Evolutionary conservation across 92 coral and sea anemone species (phyloP).

Genomic region (Zoanthus sansibaricus): DNA sequence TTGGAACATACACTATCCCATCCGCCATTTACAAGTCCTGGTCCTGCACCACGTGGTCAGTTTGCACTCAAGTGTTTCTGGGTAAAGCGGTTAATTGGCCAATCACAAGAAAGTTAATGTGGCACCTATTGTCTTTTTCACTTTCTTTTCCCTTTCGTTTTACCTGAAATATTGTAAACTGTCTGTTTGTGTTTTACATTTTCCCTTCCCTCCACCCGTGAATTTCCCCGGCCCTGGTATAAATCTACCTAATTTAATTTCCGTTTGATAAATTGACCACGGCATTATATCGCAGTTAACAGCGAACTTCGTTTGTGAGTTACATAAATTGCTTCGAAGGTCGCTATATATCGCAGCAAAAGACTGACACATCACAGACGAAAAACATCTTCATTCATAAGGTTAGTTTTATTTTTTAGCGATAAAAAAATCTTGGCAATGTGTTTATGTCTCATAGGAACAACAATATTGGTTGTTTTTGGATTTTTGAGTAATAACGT

Average conservation of each 20-base stretch:
- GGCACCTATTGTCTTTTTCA: constrained; percentile 31
- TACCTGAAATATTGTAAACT: background rate
- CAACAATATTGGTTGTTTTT: constrained; percentile 15
- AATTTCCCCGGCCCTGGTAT: constrained; percentile 46
- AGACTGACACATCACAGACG: background rate
- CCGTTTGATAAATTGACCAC: constrained; percentile 4
- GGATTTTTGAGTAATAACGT: background rate
- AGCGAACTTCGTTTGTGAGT: background rate
- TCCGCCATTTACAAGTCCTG: constrained; percentile 35
- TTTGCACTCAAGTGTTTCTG: constrained; percentile 26
- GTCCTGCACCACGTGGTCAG: constrained; percentile 28
- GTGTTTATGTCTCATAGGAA: constrained; percentile 26
- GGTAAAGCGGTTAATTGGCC: constrained; percentile 22
- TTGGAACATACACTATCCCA: background rate
- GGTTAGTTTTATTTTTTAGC: background rate
- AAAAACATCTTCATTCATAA: background rate
- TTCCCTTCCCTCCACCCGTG: constrained; percentile 48
- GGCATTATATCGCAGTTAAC: background rate
- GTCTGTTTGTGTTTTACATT: constrained; percentile 36
- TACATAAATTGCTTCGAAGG: constrained; percentile 12
- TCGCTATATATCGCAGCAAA: background rate
- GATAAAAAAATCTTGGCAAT: background rate
- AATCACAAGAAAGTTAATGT: constrained; percentile 42
- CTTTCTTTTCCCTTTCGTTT: background rate
- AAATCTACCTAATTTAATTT: constrained; percentile 39